These are phyloP conservation scores for Camptogramma bilineatum DNA, from an alignment of 2,888 invertebrate species.

Conservation along the genomic window DNA sequence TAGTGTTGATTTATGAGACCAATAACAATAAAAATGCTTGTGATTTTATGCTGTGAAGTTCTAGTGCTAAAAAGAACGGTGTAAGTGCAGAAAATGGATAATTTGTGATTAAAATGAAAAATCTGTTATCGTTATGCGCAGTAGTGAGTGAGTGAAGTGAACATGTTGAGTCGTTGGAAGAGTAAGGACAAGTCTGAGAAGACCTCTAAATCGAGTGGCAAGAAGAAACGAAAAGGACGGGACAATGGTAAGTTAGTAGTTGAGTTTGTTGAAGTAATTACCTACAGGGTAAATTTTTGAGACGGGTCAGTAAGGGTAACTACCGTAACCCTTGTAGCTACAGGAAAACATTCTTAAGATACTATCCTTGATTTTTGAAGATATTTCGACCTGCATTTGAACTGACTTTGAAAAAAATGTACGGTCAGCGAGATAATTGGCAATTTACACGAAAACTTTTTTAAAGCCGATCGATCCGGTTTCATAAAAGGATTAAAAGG, in stretches of 20 bases:
- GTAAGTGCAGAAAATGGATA: conserved; percentile 11
- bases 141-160: conserved; percentile 47
- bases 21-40: conserved; percentile 6
- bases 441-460: no score
- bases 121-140: conserved; percentile 35
- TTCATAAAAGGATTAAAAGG: no score
- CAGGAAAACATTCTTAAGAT: no score
- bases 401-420: no score
- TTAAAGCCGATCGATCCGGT: no score
- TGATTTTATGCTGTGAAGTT: neutral
- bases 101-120: conserved; percentile 13
- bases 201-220: conserved; percentile 86
- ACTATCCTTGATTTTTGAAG: no score
- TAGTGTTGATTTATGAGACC: no score
- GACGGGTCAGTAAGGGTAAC: no score
- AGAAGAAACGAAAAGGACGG: conserved; percentile 94
- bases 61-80: conserved; percentile 14
- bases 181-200: conserved; percentile 93
- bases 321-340: no score
- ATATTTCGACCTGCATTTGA: no score
- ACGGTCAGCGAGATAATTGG: no score
- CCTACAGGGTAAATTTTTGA: no score
- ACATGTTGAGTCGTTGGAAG: conserved; percentile 94
- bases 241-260: conserved; percentile 88
- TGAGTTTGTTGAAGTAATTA: conserved; percentile 19